These are phyloP conservation scores for Clarias fuscus DNA, from an alignment of 2,797 vertebrate species.

Conservation along the genomic window DNA sequence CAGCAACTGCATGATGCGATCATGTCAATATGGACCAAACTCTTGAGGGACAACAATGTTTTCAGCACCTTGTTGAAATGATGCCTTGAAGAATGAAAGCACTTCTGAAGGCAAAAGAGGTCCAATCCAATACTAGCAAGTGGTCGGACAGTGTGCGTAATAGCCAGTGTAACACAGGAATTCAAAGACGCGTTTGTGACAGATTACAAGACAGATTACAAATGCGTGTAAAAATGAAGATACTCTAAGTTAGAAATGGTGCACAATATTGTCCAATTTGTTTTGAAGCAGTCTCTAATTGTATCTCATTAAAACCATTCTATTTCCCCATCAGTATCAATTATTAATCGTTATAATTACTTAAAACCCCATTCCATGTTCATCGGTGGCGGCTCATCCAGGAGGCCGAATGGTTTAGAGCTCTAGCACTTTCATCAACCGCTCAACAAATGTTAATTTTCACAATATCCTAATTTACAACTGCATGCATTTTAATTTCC, in stretches of 20 bases:
- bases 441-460: background rate
- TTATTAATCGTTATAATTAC: background rate
- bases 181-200: background rate
- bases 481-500: background rate
- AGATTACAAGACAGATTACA: background rate
- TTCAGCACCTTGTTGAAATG: no score
- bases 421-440: background rate
- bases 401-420: background rate
- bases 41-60: no score
- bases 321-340: background rate
- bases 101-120: no score
- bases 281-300: background rate
- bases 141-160: no score
- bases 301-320: background rate
- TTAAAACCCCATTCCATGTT: conserved; percentile 1
- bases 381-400: background rate
- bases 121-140: no score
- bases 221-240: background rate
- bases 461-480: background rate
- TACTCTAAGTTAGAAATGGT: background rate
- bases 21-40: no score
- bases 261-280: background rate
- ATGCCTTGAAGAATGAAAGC: no score
- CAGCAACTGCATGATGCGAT: no score
- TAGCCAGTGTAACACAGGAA: no score